Evolutionary conservation across 2,888 invertebrate genomes (phyloP), one percentile per base, ranked within the genome.

Genomic region (Lycocerus yunnanus): DNA sequence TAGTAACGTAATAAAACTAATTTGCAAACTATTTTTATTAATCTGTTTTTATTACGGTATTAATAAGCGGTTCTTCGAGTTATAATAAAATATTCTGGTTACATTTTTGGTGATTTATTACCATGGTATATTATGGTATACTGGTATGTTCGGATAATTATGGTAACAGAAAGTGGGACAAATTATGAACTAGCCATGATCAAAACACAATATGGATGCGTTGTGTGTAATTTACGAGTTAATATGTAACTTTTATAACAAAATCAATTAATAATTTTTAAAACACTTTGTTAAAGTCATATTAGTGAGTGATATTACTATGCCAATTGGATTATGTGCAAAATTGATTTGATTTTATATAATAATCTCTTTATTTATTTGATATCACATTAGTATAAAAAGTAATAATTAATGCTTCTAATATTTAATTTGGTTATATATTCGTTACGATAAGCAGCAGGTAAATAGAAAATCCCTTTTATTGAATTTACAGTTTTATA

Each of bases 151-250:
- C n/a, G 43, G 43, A 43, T 43, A 43, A 43, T 43, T 43, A 43
- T 43, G 43, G 43, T 43, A 43, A 70, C 69, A 20, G 15, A 60
- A 74, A 69, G 66, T 68, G 58, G 68, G 71, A 68, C 71, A 66
- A 74, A 61, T 71, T 63, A 71, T 66, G 71, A 74, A 69, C 72
- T 69, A 75, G 69, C 65, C n/a, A 43, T 43, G 72, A 20, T 24
- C 75, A 75, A 72, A 75, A 75, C 75, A 75, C 75, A 75, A 75
- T 75, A 75, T 75, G 75, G 75, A 75, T 73, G 75, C 75, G 70
- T 69, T 75, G 72, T 69, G 43, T 43, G 66, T 43, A 63, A 72
- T 66, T 70, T 63, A 68, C 72, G 68, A 66, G 69, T 69, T 67
- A 69, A 21, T 63, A 63, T 68, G 61, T 67, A n/a, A 67, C 60